These are phyloP conservation scores for Nowickia ferox DNA, from an alignment of 2,888 invertebrate genomes.

Conservation along the genomic window DNA sequence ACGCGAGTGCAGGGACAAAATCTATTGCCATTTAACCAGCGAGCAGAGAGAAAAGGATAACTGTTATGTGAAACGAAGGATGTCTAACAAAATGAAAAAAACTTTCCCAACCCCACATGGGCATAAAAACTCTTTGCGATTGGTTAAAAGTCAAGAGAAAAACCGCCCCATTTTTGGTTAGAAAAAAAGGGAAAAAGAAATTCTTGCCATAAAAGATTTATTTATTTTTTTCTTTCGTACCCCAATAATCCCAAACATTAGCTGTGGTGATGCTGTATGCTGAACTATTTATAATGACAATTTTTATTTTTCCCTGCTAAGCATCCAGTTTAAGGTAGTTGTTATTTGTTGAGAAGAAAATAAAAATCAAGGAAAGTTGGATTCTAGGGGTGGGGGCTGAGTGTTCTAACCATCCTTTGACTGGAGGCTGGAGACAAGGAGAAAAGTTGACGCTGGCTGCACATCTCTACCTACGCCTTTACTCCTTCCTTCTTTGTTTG, in stretches of 20 bases:
- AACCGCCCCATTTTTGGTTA: slow-evolving; percentile 61
- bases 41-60: slow-evolving; percentile 67
- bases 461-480: neutral
- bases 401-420: neutral
- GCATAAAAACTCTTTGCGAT: slow-evolving; percentile 53
- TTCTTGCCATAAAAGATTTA: slow-evolving; percentile 28
- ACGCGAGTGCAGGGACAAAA: slow-evolving; percentile 30
- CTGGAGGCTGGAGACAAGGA: neutral
- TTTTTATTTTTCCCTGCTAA: slow-evolving; percentile 63
- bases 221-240: slow-evolving; percentile 24
- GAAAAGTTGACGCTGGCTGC: neutral
- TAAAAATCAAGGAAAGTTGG: neutral
- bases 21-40: neutral
- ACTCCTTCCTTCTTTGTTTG: neutral
- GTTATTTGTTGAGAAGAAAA: slow-evolving; percentile 37
- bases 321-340: slow-evolving; percentile 65
- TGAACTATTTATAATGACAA: slow-evolving; percentile 55
- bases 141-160: slow-evolving; percentile 52
- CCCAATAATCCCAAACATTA: slow-evolving; percentile 64
- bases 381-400: neutral
- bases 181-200: neutral
- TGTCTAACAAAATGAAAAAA: slow-evolving; percentile 39
- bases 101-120: slow-evolving; percentile 3
- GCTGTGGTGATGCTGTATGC: slow-evolving; percentile 55
- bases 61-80: slow-evolving; percentile 19